phyloP scores from a whole-genome alignment of 2,888 invertebrate genomes.

The Sinotaia quadrata region DNA sequence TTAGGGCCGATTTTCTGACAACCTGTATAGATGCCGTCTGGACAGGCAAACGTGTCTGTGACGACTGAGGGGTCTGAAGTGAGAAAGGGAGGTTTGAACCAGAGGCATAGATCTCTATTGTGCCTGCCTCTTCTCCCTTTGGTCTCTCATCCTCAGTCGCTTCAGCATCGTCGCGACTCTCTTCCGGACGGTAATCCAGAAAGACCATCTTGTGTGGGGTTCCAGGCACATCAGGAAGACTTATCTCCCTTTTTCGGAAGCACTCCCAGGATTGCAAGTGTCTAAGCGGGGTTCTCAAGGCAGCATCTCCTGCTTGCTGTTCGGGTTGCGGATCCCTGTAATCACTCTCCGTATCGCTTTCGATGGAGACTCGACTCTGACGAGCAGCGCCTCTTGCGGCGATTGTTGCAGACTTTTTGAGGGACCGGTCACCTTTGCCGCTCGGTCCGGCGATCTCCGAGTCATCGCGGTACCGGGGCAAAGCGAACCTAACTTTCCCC shows the following conservation, averaged over 20 bases:
- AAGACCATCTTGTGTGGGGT: constrained; percentile 31
- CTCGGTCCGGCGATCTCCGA: neutral
- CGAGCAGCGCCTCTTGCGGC: neutral
- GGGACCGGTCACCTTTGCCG: neutral
- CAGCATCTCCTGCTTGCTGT: neutral
- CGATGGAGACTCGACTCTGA: neutral
- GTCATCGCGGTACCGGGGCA: constrained; percentile 22
- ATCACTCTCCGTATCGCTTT: constrained; percentile 9
- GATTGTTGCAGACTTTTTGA: neutral
- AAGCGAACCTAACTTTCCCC: neutral
- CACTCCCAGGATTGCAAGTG: constrained; percentile 32
- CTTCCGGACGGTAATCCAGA: constrained; percentile 35
- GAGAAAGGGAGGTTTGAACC: constrained; percentile 4
- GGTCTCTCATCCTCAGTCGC: neutral
- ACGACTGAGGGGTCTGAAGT: neutral
- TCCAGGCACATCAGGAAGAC: constrained; percentile 33
- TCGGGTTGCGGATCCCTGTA: constrained; percentile 3
- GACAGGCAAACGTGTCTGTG: neutral
- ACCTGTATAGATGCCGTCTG: neutral
- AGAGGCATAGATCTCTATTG: constrained; percentile 11
- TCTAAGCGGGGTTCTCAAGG: constrained; percentile 18
- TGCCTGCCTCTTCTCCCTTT: constrained; percentile 5
- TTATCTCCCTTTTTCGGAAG: constrained; percentile 31
- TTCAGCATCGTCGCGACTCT: constrained; percentile 30
- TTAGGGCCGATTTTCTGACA: constrained; percentile 5